Percentiles rank a stretch among this genome's conserved stretches.
phyloP scores from a whole-genome alignment of 2,797 vertebrate species.

The Macroramphosus scolopax region DNA sequence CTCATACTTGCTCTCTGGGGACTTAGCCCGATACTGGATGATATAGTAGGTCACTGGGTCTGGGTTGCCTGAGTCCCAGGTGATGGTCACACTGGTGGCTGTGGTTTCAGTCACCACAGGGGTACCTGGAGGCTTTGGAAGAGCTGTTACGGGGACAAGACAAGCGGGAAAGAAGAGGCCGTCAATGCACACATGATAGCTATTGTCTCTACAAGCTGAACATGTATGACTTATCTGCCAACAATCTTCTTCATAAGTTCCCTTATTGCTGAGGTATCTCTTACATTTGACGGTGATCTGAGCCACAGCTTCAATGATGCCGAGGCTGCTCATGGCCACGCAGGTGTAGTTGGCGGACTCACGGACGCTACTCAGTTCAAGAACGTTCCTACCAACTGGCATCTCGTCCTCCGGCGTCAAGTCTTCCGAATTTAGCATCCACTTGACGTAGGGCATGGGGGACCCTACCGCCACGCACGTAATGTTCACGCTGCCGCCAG shows the following conservation, averaged over 20 bases:
- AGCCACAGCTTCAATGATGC: slow-evolving; percentile 94
- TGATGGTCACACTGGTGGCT: slow-evolving; percentile 97
- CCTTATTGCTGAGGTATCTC: slow-evolving; percentile 41
- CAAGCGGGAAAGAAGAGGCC: slow-evolving; percentile 9
- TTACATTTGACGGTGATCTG: slow-evolving; percentile 99
- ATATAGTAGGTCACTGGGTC: slow-evolving; percentile 96
- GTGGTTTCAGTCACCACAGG: slow-evolving; percentile 96
- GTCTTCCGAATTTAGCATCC: slow-evolving; percentile 97
- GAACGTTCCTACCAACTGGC: slow-evolving; percentile 96
- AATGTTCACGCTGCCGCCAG: slow-evolving; percentile 97
- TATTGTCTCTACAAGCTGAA: slow-evolving; percentile 2
- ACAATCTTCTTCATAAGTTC: not conserved
- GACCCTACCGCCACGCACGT: slow-evolving; percentile 98
- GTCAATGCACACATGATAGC: not conserved
- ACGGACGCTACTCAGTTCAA: slow-evolving; percentile 92
- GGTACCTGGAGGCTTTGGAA: slow-evolving; percentile 94
- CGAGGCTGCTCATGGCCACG: slow-evolving; percentile 98
- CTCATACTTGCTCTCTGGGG: slow-evolving; percentile 93
- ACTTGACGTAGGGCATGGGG: slow-evolving; percentile 98
- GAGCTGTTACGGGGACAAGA: slow-evolving; percentile 78
- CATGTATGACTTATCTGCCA: not conserved
- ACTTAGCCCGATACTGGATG: slow-evolving; percentile 95
- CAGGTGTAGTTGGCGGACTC: slow-evolving; percentile 99
- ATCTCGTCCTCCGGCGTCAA: slow-evolving; percentile 98
- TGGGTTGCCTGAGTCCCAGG: slow-evolving; percentile 98